Conservation (phyloP, 2,888 invertebrate genomes). For the Tenthredo distinguenda region DNA sequence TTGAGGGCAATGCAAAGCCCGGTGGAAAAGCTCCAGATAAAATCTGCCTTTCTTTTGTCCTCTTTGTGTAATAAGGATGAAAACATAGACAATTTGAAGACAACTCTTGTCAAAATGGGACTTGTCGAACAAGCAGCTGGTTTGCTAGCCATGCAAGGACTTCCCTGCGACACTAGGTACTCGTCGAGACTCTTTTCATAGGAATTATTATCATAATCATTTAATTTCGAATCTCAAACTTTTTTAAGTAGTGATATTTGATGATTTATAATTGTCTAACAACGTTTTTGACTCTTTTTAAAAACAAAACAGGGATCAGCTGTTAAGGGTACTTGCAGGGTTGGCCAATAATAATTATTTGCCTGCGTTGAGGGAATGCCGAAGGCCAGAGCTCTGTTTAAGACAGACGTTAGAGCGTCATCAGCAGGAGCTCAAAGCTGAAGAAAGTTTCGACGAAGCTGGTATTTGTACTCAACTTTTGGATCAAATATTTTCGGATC, state of each 20-base stretch:
- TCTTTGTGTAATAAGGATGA: slow-evolving; percentile 79
- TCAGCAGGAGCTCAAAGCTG: slow-evolving; percentile 67
- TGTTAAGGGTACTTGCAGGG: slow-evolving; percentile 70
- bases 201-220: slow-evolving; percentile 4
- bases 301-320: slow-evolving; percentile 67
- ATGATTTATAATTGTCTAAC: background rate
- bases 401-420: slow-evolving; percentile 69
- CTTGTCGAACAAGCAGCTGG: slow-evolving; percentile 73
- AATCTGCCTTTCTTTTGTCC: slow-evolving; percentile 86
- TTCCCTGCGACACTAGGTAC: slow-evolving; percentile 72
- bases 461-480: slow-evolving; percentile 68
- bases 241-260: background rate
- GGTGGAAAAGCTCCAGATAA: slow-evolving; percentile 83
- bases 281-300: slow-evolving; percentile 52
- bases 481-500: slow-evolving; percentile 70
- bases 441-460: slow-evolving; percentile 70
- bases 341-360: slow-evolving; percentile 69
- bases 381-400: slow-evolving; percentile 70
- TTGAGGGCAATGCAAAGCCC: slow-evolving; percentile 81
- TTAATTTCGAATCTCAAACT: slow-evolving; percentile 1
- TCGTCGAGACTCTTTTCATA: background rate
- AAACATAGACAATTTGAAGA: slow-evolving; percentile 66
- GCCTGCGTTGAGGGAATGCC: slow-evolving; percentile 73
- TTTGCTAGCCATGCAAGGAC: slow-evolving; percentile 65
- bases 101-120: slow-evolving; percentile 73